Conservation (phyloP, 2,113 vertebrate genomes). For the Peucedramus taeniatus region DNA sequence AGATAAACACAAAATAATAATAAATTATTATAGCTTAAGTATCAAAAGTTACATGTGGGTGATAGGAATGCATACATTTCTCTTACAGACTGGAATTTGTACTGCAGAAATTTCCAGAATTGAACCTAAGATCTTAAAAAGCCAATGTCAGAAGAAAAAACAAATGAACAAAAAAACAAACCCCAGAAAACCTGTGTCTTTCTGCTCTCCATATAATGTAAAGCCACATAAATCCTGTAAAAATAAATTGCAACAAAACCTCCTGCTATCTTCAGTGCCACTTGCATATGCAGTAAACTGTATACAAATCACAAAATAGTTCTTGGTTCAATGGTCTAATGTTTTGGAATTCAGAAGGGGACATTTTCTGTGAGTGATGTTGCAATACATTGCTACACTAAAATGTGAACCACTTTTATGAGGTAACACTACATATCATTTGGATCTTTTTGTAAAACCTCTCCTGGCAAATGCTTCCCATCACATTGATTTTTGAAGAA, state of each 20-base stretch:
- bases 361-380: background rate
- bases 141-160: background rate
- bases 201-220: background rate
- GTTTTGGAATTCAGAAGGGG: slow-evolving; percentile 29
- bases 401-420: background rate
- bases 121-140: background rate
- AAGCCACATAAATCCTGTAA: background rate
- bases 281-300: background rate
- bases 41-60: background rate
- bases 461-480: slow-evolving; percentile 13
- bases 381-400: background rate
- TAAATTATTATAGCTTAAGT: background rate
- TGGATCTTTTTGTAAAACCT: background rate
- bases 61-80: background rate
- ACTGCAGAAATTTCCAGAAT: background rate
- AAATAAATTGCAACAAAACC: slow-evolving; percentile 6
- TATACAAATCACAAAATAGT: background rate
- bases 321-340: slow-evolving; percentile 14
- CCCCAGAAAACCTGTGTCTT: background rate
- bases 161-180: background rate
- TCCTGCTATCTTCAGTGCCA: background rate
- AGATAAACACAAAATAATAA: background rate
- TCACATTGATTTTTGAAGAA: slow-evolving; percentile 37
- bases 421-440: slow-evolving; percentile 1
- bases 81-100: background rate